A percentile compares a stretch with the other conserved stretches of the same genome.
phyloP scores from a whole-genome alignment of 2,113 vertebrate genomes.

The Cacatua alba region DNA sequence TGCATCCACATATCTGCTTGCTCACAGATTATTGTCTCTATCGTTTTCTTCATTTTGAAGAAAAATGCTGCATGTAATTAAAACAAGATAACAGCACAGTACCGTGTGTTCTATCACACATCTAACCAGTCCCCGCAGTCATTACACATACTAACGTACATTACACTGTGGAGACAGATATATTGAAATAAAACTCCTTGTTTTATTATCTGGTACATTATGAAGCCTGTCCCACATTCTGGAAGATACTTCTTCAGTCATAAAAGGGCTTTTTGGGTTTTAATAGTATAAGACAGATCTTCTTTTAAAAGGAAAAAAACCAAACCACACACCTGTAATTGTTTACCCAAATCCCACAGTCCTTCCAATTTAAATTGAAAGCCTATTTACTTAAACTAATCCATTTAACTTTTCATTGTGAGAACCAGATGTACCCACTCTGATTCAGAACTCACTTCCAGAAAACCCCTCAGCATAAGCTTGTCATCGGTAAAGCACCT shows the following conservation, averaged over 20 bases:
- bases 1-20: conserved; percentile 58
- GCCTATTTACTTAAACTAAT: conserved; percentile 1
- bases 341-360: background rate
- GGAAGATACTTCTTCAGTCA: background rate
- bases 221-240: background rate
- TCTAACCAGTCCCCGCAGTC: conserved; percentile 40
- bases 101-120: conserved; percentile 39
- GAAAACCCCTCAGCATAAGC: background rate
- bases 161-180: conserved; percentile 37
- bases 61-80: conserved; percentile 67
- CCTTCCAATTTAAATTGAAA: background rate
- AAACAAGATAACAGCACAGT: conserved; percentile 22
- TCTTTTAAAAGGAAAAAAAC: background rate
- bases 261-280: background rate
- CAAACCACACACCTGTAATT: background rate
- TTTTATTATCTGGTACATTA: background rate
- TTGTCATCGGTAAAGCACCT: background rate
- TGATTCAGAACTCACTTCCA: background rate
- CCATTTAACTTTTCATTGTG: background rate
- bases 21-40: conserved; percentile 63
- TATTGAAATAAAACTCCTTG: background rate
- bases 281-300: background rate
- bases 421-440: background rate
- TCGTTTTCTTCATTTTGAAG: conserved; percentile 60
- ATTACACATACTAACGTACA: conserved; percentile 40